Base-by-base conservation (phyloP, 1,140 invertebrate genomes). In the Seison nebaliae region DNA sequence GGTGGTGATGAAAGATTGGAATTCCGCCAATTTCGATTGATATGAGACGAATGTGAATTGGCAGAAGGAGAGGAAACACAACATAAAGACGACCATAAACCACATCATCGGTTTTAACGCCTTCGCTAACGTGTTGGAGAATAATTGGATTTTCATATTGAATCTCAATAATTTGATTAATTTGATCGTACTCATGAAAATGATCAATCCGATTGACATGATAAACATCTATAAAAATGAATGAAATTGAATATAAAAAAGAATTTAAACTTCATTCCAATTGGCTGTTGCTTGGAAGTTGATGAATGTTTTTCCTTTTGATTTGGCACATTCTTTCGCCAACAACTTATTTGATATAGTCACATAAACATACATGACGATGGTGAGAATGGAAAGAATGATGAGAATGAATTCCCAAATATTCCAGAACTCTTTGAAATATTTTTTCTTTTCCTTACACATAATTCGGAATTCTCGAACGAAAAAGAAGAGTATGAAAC, bases 151-250 rank as follows among this genome's bases (percentile, higher is more conserved):
- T 35, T 52, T 53, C 29, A 50, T 48, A 49, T 64, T 65, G 45
- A 65, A 65, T 44, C 61, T 51, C 17, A 65, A 48, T 11, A 64
- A 47, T 43, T 62, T 60, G 21, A 63, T 54, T 44, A 64, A 63
- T 45, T 65, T 62, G 32, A 65, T 46, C 11, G 62, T 64, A 17
- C 57, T 52, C n/a, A 63, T 45, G 43, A 64, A 65, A n/a, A 63
- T 60, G 2, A 63, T 53, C 35, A 53, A 50, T 5, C 53, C 52
- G 31, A 59, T n/a, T n/a, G n/a, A n/a, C n/a, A n/a, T n/a, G n/a
- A n/a, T n/a, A n/a, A n/a, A n/a, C n/a, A n/a, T n/a, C n/a, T n/a
- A n/a, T n/a, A n/a, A n/a, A n/a, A n/a, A n/a, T n/a, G n/a, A n/a
- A n/a, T n/a, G n/a, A n/a, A n/a, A n/a, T n/a, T n/a, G n/a, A n/a